phyloP scores from a whole-genome alignment of 2,797 vertebrate species.

The Anableps anableps region DNA sequence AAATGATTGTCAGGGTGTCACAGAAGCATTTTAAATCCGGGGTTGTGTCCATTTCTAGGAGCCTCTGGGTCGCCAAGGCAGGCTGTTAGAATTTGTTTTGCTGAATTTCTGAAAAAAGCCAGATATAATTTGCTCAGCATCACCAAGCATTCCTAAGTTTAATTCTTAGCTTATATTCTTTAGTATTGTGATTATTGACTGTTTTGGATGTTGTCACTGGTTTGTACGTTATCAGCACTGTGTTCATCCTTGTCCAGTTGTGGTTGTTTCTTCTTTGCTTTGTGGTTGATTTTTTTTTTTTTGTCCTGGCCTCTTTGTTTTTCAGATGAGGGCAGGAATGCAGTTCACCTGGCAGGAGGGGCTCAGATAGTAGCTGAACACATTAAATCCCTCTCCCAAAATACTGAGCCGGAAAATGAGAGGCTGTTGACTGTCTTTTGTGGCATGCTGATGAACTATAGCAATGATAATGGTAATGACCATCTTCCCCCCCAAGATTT shows the following conservation, averaged over 20 bases:
- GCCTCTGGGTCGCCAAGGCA: neutral
- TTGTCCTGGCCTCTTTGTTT: slow-evolving; percentile 98
- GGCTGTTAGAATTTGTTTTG: neutral
- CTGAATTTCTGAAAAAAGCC: neutral
- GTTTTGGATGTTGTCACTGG: slow-evolving; percentile 27
- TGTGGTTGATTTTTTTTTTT: slow-evolving; percentile 86
- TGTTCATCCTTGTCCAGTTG: slow-evolving; percentile 56
- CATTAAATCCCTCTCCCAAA: slow-evolving; percentile 96
- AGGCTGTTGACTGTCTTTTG: slow-evolving; percentile 99
- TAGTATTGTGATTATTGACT: slow-evolving; percentile 37
- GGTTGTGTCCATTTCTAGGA: neutral
- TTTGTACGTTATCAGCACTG: slow-evolving; percentile 43
- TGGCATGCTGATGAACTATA: slow-evolving; percentile 99
- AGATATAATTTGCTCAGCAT: neutral
- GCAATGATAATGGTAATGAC: slow-evolving; percentile 99
- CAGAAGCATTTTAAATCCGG: neutral
- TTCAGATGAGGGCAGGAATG: slow-evolving; percentile 99
- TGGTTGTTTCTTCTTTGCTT: slow-evolving; percentile 57
- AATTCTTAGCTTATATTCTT: neutral
- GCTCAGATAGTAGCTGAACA: slow-evolving; percentile 98
- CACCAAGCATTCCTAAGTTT: neutral
- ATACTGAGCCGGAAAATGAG: slow-evolving; percentile 96
- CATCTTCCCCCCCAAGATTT: slow-evolving; percentile 71
- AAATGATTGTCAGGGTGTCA: too few relatives aligned
- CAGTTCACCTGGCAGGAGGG: slow-evolving; percentile 98